Conservation (phyloP, 2,113 vertebrate genomes). For the Machaerirhynchus nigripectus region DNA sequence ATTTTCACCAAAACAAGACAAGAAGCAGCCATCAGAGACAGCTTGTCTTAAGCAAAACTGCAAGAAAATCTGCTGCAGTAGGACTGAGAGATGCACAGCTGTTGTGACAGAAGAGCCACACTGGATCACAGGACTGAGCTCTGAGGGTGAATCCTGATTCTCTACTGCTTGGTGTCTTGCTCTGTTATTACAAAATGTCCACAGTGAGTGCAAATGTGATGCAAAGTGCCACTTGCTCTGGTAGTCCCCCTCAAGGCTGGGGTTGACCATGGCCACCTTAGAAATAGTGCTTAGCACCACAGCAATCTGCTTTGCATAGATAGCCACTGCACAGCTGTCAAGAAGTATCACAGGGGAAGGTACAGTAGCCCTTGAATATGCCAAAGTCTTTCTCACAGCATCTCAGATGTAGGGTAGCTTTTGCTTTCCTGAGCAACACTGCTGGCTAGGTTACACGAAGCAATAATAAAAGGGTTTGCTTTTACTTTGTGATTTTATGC, state of each 20-base stretch:
- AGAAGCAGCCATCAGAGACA: slow-evolving; percentile 19
- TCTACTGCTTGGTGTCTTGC: background rate
- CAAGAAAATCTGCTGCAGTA: background rate
- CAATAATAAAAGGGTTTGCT: background rate
- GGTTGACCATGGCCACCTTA: background rate
- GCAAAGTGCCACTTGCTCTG: background rate
- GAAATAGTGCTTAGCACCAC: background rate
- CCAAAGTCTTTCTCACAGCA: background rate
- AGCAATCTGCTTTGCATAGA: background rate
- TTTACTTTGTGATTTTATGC: background rate
- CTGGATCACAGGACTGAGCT: background rate
- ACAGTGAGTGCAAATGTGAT: background rate
- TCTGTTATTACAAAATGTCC: background rate
- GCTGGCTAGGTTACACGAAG: background rate
- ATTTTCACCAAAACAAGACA: slow-evolving; percentile 37
- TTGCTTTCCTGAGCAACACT: background rate
- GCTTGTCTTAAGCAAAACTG: slow-evolving; percentile 18
- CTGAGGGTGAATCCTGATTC: background rate
- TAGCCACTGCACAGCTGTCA: background rate
- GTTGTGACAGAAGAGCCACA: background rate
- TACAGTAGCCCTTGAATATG: background rate
- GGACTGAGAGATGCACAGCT: background rate
- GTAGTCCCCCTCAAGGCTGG: background rate
- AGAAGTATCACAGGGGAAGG: background rate
- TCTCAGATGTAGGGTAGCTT: background rate